Base-by-base conservation (phyloP, 2,113 vertebrate genomes). In the Bagarius yarrelli region DNA sequence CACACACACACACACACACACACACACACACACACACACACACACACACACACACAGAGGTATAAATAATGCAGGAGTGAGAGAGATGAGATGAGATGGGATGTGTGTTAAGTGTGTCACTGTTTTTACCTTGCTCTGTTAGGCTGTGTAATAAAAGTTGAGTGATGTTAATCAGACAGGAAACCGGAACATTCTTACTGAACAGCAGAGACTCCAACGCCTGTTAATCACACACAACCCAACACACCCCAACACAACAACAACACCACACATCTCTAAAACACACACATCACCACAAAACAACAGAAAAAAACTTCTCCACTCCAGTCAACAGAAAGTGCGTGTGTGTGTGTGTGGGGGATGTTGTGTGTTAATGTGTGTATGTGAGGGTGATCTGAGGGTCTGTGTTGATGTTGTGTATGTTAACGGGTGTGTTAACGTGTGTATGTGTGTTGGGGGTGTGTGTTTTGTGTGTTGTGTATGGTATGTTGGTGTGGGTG, bases 121-220 rank as follows among this genome's bases (percentile, higher is more conserved):
- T 23, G 4, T 70, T 21, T 13, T 85, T 91, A 98, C 97, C 96
- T 92, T 97, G 96, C 67, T 90, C 94, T 87, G 93, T 93, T 66
- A 99, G 91, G 83, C 89, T 88, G 81, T 95, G 91, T 89, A 94
- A 84, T 87, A 99, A 89, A 5, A 93, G 92, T 81, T 91, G 85
- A 61, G 92, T 95, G 88, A 99, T 83, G 79, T 89, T 95, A 70
- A 88, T 94, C 40, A 99, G 94, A 88, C 93, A 95, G 12, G 94
- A 94, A 47, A 97, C 93, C 0, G 96, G 93, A 53, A 95, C 87
- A 0, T 90, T 94, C 78, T 94, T 95, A 88, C 92, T 95, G 83
- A 92, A 88, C 84, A 99, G 88, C 87, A 99, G 89, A 87, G 93
- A 96, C 89, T 99, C 96, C 88, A 99, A 87, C 61, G 96, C 98